Percentiles rank a stretch among this genome's conserved stretches.
These are phyloP conservation scores for Syrphus vitripennis DNA, from an alignment of 2,888 invertebrate species.

Conservation along the genomic window DNA sequence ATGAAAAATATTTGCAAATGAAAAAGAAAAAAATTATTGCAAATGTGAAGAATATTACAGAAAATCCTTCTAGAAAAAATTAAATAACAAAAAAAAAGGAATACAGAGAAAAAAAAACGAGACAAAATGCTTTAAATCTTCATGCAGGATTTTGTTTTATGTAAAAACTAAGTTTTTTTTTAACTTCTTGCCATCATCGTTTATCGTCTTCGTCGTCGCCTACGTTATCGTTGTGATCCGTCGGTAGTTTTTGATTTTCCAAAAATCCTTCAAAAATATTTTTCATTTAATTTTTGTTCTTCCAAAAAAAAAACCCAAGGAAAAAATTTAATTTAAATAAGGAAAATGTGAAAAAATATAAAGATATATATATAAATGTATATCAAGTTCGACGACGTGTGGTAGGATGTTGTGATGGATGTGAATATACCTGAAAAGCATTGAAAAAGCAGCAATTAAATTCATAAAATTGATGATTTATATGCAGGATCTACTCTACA, in stretches of 20 bases:
- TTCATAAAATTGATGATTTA: constrained; percentile 41
- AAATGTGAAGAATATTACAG: neutral
- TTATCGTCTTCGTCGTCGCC: neutral
- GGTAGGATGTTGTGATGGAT: constrained; percentile 24
- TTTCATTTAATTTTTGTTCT: constrained; percentile 3
- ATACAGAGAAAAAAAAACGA: constrained; percentile 24
- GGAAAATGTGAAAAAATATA: constrained; percentile 33
- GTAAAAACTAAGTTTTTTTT: constrained; percentile 44
- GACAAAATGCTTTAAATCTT: constrained; percentile 47
- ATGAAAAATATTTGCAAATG: constrained; percentile 13
- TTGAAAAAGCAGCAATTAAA: constrained; percentile 55
- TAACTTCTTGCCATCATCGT: neutral
- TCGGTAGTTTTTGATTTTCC: constrained; percentile 52
- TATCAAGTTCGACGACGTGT: constrained; percentile 26
- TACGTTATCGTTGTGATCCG: constrained; percentile 26
- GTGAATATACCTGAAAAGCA: constrained; percentile 54
- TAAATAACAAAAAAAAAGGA: neutral
- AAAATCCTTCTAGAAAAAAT: constrained; percentile 6
- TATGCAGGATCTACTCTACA: constrained; percentile 31
- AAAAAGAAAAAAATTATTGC: constrained; percentile 12
- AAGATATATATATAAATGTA: constrained; percentile 2
- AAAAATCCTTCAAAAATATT: constrained; percentile 1
- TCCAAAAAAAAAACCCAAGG: neutral
- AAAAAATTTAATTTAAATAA: neutral
- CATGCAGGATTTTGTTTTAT: constrained; percentile 37